Evolutionary conservation across 2,888 invertebrate species (phyloP), one percentile per base, ranked within the genome.

Genomic region (Prostheceraeus crozeri): DNA sequence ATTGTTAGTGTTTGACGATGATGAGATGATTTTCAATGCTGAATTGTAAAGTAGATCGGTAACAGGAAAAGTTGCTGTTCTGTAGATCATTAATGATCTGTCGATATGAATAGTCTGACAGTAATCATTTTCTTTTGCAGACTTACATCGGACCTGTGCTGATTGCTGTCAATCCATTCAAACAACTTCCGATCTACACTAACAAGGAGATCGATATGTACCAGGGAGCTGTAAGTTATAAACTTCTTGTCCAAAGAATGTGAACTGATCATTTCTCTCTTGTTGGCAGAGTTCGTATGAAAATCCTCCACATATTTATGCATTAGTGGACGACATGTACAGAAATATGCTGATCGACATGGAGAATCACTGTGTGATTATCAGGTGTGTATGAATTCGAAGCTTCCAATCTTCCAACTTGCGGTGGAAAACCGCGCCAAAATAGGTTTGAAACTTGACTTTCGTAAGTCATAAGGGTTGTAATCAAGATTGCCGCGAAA

Each of bases 311-410:
- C 84, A 84, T 69, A 80, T 84, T 53, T 84, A 82, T 69, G 83
- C 83, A 1, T 71, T 84, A 55, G 81, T 84, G 1, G 84, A 84
- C 67, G 81, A 82, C 66, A 84, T 84, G 84, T 84, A 83, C 72
- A 77, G 84, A 64, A 84, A 84, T 71, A 83, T 84, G 83, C 70
- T 83, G 66, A 83, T 83, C 65, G 84, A 84, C 68, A 77, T 77
- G 66, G 84, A 84, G 70, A 82, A 80, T 66, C 84, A 84, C 66
- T 84, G 84, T 71, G 84, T 84, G 25, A 84, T 84, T 64, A 84
- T 84, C 68, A 83, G 82, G 83, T 83, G 70, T 48, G 8, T 61
- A 6, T 10, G 6, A 56, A 11, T 57, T n/a, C n/a, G n/a, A n/a
- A n/a, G n/a, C 10, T 10, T 36, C 8, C 10, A 35, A 35, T 52